Percentiles rank a stretch among this genome's conserved stretches.
phyloP scores from a whole-genome alignment of 2,888 invertebrate genomes.

The Hartigia nigra region DNA sequence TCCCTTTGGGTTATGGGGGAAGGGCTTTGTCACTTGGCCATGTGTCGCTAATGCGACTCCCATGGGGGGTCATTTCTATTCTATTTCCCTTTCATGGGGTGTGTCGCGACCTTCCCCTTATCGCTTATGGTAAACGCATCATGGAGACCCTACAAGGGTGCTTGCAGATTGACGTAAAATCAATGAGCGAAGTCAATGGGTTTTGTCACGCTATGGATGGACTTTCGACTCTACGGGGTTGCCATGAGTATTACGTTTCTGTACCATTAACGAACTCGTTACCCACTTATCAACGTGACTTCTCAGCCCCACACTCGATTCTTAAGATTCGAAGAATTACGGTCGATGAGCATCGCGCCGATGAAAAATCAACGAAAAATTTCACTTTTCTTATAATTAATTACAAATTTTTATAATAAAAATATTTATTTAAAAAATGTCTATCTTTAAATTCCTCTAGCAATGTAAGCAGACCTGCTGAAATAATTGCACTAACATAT shows the following conservation, averaged over 20 bases:
- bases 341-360: neutral
- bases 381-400: neutral
- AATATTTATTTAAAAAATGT: neutral
- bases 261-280: constrained; percentile 42
- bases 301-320: neutral
- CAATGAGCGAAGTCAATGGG: constrained; percentile 66
- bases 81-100: constrained; percentile 60
- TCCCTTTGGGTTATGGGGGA: constrained; percentile 50
- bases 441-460: neutral
- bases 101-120: constrained; percentile 46
- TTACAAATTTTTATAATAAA: neutral
- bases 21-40: constrained; percentile 63
- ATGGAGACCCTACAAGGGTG: constrained; percentile 61
- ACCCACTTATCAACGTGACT: constrained; percentile 28
- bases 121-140: constrained; percentile 65
- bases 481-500: neutral
- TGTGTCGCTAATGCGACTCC: constrained; percentile 65
- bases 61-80: constrained; percentile 65
- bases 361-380: neutral
- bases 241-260: constrained; percentile 34
- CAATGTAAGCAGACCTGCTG: neutral
- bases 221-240: constrained; percentile 7
- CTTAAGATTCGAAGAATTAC: neutral
- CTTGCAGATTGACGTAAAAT: constrained; percentile 65
- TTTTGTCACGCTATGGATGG: constrained; percentile 31